A percentile compares a stretch with the other conserved stretches of the same genome.
These are phyloP conservation scores for Cephalopholis sonnerati DNA, from an alignment of 2,113 vertebrate genomes.

Conservation along the genomic window DNA sequence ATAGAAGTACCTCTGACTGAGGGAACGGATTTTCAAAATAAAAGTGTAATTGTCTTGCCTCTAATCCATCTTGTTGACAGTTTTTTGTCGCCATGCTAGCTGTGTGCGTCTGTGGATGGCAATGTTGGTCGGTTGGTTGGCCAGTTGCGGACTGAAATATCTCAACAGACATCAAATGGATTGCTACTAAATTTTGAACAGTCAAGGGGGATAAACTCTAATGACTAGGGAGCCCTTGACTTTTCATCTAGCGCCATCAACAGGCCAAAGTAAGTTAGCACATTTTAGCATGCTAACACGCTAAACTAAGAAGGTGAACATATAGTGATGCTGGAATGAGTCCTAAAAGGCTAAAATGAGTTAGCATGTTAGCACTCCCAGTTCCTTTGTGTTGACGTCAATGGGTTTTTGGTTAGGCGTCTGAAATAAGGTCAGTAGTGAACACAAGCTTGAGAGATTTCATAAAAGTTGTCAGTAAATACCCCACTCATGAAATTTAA, in stretches of 20 bases:
- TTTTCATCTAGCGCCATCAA: not conserved
- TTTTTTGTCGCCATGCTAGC: not conserved
- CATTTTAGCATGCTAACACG: too few relatives aligned
- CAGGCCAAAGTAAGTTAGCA: not conserved
- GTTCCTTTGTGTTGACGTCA: too few relatives aligned
- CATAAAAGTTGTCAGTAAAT: too few relatives aligned
- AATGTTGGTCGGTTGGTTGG: not conserved
- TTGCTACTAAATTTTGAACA: not conserved
- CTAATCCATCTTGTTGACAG: not conserved
- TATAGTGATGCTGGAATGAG: too few relatives aligned
- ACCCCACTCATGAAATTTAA: too few relatives aligned
- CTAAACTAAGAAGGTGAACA: too few relatives aligned
- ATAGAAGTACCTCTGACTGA: constrained; percentile 31
- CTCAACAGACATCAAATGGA: not conserved
- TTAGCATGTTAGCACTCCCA: too few relatives aligned
- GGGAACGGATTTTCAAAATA: constrained; percentile 66
- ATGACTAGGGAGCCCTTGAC: not conserved
- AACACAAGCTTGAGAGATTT: too few relatives aligned
- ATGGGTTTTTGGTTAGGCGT: too few relatives aligned
- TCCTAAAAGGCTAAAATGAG: too few relatives aligned
- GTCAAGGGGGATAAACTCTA: not conserved
- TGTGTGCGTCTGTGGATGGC: not conserved
- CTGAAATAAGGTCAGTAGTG: too few relatives aligned
- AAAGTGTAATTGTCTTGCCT: constrained; percentile 50
- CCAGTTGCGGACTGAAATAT: not conserved